Evolutionary conservation across 1,140 invertebrate species (phyloP).

Genomic region (Drosophila bifasciata): DNA sequence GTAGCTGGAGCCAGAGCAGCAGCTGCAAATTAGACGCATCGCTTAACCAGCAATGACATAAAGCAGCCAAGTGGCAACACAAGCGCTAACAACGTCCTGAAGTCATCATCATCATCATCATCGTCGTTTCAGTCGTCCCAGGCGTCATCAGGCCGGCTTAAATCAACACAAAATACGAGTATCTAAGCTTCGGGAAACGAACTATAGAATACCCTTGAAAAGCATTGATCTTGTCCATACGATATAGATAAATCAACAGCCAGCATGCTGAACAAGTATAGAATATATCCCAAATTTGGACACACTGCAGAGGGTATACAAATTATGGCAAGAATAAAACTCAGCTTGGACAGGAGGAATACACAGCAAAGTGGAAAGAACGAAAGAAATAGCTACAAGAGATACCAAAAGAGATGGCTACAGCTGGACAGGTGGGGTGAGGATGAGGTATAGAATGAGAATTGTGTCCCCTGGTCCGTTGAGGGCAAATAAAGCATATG

Average conservation of each 20-base stretch:
- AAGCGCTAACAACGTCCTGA: slow-evolving; percentile 47
- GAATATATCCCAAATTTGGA: too few species aligned
- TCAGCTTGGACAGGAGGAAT: slow-evolving; percentile 12
- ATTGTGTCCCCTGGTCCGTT: slow-evolving; percentile 8
- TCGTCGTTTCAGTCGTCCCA: neutral
- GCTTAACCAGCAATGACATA: slow-evolving; percentile 80
- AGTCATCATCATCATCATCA: slow-evolving; percentile 24
- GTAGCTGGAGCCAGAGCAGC: slow-evolving; percentile 45
- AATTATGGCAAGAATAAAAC: slow-evolving; percentile 8
- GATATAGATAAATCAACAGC: too few species aligned
- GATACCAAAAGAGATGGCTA: neutral
- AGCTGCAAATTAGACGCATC: slow-evolving; percentile 80
- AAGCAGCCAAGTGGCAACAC: slow-evolving; percentile 67
- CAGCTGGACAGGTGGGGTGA: neutral
- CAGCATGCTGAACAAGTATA: too few species aligned
- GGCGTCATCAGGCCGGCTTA: slow-evolving; percentile 1
- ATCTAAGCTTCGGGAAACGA: slow-evolving; percentile 4
- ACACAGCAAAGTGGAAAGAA: neutral
- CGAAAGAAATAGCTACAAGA: neutral
- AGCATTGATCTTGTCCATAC: too few species aligned
- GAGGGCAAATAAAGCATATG: slow-evolving; percentile 51
- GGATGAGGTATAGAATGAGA: too few species aligned
- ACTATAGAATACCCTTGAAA: too few species aligned
- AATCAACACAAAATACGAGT: slow-evolving; percentile 29
- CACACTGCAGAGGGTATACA: too few species aligned